A percentile compares a stretch with the other conserved stretches of the same genome.
These are phyloP conservation scores for Hyposoter dolosus DNA, from an alignment of 2,888 invertebrate genomes.

Conservation along the genomic window DNA sequence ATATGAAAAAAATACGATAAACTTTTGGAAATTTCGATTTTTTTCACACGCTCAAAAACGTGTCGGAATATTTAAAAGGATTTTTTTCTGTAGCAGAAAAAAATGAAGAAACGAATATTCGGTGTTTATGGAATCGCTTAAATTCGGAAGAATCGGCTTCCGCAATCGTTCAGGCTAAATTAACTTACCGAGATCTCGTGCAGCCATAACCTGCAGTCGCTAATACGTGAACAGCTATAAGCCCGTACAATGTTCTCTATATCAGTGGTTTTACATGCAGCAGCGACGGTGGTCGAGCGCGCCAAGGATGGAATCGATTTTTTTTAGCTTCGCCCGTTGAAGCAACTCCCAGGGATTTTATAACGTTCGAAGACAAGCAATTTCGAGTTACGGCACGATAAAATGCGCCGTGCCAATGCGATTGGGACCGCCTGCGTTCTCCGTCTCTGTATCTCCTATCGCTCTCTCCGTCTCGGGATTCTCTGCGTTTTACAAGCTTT, in stretches of 20 bases:
- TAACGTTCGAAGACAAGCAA: constrained; percentile 77
- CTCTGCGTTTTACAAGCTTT: constrained; percentile 60
- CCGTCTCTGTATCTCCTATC: background rate
- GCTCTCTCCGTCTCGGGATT: constrained; percentile 28
- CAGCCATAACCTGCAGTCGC: background rate
- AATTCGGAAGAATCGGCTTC: background rate
- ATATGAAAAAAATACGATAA: too few relatives aligned
- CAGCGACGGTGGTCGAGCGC: constrained; percentile 47
- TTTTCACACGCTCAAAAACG: too few relatives aligned
- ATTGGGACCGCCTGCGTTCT: constrained; percentile 59
- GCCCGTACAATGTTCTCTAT: constrained; percentile 16
- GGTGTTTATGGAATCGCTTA: background rate
- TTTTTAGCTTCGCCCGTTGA: constrained; percentile 52
- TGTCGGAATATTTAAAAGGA: too few relatives aligned
- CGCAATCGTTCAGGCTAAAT: background rate
- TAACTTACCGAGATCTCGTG: background rate
- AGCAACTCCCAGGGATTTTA: constrained; percentile 75
- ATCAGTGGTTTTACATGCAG: constrained; percentile 57
- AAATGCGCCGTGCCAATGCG: constrained; percentile 73
- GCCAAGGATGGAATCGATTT: constrained; percentile 70
- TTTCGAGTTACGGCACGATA: constrained; percentile 78
- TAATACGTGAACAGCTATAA: constrained; percentile 5
- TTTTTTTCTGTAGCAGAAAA: too few relatives aligned
- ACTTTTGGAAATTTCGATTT: too few relatives aligned
- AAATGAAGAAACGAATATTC: too few relatives aligned